Evolutionary conservation across 2,113 vertebrate species (phyloP), one percentile per base, ranked within the genome.

Genomic region (Catagonus wagneri): DNA sequence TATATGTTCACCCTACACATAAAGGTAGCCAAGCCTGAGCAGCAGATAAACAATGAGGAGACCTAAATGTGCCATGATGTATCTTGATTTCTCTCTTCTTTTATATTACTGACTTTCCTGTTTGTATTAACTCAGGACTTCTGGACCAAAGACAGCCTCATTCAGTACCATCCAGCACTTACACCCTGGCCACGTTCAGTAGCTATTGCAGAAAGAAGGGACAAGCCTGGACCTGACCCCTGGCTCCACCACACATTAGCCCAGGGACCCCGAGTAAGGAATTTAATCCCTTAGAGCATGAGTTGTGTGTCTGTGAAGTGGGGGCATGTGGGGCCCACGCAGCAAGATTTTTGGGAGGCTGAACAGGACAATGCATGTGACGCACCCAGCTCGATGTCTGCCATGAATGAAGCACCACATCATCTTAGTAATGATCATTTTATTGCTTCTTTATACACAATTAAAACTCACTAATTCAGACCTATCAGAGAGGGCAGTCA

Each of bases 391-490:
- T 54, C 39, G 23, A 72, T 22, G 32, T 66, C 94, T n/a, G 7
- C 96, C 22, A 14, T 58, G 34, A 92, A 54, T 12, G 29, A 93
- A 80, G 87, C 74, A 34, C 74, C 87, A 81, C 89, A 4, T 93
- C 93, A 89, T 95, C 83, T 95, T 72, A 39, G 89, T 95, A 94
- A 97, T 96, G 96, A 80, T 93, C 60, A 96, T 95, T 97, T 96
- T 93, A 97, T 97, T 96, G 96, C 97, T 95, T 90, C 96, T 96
- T 96, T 94, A 95, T 93, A 96, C 97, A 92, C 93, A 98, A 96
- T 97, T 97, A 97, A 97, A 97, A 97, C 86, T 95, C 97, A 95
- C 96, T 96, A 96, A 96, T 95, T 97, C 96, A 96, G 97, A 93
- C 39, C 91, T 93, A 93, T 97, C 93, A 93, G 83, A 96, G 65